Base-by-base conservation (phyloP, 1,140 invertebrate genomes). In the Helicorthomorpha holstii region DNA sequence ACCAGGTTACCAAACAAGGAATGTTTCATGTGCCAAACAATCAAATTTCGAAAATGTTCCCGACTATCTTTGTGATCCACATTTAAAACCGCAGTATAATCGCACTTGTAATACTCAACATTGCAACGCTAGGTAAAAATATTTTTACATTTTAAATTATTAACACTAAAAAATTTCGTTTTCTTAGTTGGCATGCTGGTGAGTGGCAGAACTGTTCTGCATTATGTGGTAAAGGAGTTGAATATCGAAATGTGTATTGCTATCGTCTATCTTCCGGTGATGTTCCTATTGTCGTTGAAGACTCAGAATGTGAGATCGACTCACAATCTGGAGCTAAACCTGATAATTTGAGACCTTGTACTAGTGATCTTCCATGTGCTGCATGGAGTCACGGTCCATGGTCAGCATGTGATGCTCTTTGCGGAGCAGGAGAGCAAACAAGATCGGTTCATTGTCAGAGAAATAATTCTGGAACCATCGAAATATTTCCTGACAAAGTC, bases 331-430 rank as follows among this genome's bases (percentile, higher is more conserved):
- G 80, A 10, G 73, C 78, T 0, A 84, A 85, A 63, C 85, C 84
- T 0, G 64, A 72, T 1, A 74, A 75, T 14, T 73, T 73, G 34
- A 76, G 83, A 61, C 68, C 75, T 52, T 94, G 90, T 64, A 87
- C 88, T 63, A 71, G 75, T 52, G 76, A 80, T 14, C 69, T 77
- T 24, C 71, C 77, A 22, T 95, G 90, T 65, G 86, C 89, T 0
- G 72, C 75, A 24, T 94, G 86, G 81, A 80, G 85, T 57, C 68
- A 78, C 24, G 86, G 81, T 51, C 81, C 82, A 3, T 94, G 88
- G 88, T 80, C 80, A 46, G 19, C 91, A 80, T 95, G 90, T 61
- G 80, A 89, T 63, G 81, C 80, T 60, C 69, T 91, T 12, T 95
- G 91, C 64, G 91, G 87, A 0, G 76, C 82, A 56, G 91, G 90